Conservation (phyloP, 2,797 vertebrate species). For the Spheniscus humboldti region DNA sequence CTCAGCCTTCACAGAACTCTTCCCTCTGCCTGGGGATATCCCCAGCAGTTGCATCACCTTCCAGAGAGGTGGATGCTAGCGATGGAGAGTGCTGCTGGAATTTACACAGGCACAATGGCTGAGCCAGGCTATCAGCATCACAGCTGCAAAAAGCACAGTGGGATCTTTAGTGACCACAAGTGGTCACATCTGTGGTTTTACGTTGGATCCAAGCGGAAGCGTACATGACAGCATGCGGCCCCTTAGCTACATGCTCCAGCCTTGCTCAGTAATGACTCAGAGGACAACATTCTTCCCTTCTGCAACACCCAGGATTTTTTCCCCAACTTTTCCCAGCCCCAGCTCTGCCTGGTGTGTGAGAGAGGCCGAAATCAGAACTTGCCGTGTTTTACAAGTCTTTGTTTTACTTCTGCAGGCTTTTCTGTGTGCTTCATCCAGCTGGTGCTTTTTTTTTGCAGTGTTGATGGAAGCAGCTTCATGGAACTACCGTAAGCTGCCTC, state of each 20-base stretch:
- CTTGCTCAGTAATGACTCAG: neutral
- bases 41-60: neutral
- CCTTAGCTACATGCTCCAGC: neutral
- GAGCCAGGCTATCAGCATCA: neutral
- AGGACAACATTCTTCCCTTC: neutral
- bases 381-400: neutral
- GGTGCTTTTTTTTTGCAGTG: neutral
- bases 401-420: neutral
- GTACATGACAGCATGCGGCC: neutral
- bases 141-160: neutral
- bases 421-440: neutral
- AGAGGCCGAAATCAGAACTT: neutral
- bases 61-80: neutral
- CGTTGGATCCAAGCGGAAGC: neutral
- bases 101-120: neutral
- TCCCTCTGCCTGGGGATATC: neutral
- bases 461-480: constrained; percentile 48
- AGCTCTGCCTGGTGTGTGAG: neutral
- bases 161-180: neutral
- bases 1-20: neutral
- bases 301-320: neutral
- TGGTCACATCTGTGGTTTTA: neutral
- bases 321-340: neutral
- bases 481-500: constrained; percentile 40
- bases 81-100: neutral